Evolutionary conservation across 2,888 invertebrate genomes (phyloP), one percentile per base, ranked within the genome.

Genomic region (Tryphoninae sp.): DNA sequence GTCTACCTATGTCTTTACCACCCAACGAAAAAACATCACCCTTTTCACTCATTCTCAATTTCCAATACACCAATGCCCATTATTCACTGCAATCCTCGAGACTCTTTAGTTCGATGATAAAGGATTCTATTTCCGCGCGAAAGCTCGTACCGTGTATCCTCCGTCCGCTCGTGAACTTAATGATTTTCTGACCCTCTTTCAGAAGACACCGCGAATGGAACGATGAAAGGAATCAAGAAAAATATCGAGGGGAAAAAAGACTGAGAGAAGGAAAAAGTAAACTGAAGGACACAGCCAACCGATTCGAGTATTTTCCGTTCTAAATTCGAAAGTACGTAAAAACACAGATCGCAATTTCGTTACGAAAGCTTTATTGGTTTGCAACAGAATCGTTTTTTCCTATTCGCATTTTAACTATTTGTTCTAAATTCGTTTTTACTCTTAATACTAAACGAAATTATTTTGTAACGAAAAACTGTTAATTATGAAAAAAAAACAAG

Each of bases 261-360:
- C 1, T 7, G n/a, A 16, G 33, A 2, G 51, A 42, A 53, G 23
- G 42, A 22, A 62, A 4, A 53, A 77, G 69, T 22, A 51, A 53
- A 65, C 22, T n/a, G 51, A n/a, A 23, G n/a, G 33, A n/a, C 59
- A 68, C 61, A 11, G 58, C 33, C 33, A 33, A 19, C 40, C 33
- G 51, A 51, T 61, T 61, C 68, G 19, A 68, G 40, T 16, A 16
- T 22, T 53, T 77, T 78, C 77, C 74, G 76, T 58, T 72, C 69
- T 76, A 68, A 78, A 68, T 75, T 83, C 78, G 64, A 55, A 53
- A 72, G 62, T 59, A 67, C 33, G 64, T 71, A 77, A 53, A n/a
- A n/a, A n/a, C n/a, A n/a, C n/a, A n/a, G 8, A 59, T 45, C 73
- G 33, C 62, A 42, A 11, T 62, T 33, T 33, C 33, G 6, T 62